Conservation (phyloP, 2,113 vertebrate species). For the Podiceps cristatus region DNA sequence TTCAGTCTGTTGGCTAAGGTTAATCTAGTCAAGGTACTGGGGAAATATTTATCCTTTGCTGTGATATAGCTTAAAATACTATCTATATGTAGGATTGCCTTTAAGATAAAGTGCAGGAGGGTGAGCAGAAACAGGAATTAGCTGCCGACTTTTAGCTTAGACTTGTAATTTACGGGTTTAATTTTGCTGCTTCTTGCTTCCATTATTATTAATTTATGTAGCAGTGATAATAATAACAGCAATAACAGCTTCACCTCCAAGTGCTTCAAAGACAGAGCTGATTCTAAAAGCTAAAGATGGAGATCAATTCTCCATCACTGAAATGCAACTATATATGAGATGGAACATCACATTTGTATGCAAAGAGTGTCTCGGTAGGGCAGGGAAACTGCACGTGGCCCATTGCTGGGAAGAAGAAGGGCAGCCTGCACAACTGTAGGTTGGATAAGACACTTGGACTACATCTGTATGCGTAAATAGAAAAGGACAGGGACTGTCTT, state of each 20-base stretch:
- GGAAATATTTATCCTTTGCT: conserved; percentile 45
- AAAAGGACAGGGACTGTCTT: neutral
- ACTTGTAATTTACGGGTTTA: conserved; percentile 52
- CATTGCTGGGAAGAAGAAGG: neutral
- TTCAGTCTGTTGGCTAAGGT: conserved; percentile 24
- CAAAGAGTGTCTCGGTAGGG: neutral
- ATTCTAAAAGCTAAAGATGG: neutral
- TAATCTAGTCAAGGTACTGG: conserved; percentile 48
- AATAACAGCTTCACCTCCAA: conserved; percentile 17
- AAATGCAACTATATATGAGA: neutral
- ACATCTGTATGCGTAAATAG: neutral
- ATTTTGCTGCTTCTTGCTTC: conserved; percentile 30
- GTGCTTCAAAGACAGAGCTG: neutral
- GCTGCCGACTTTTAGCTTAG: neutral
- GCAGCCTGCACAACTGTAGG: neutral
- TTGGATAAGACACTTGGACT: neutral
- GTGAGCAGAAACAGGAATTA: conserved; percentile 31
- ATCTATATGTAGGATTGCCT: neutral
- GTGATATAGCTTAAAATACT: conserved; percentile 33
- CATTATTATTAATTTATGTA: conserved; percentile 55
- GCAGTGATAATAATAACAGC: neutral
- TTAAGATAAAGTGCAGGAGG: conserved; percentile 15
- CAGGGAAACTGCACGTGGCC: neutral
- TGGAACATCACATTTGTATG: neutral
- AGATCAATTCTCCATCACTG: neutral